Base-by-base conservation (phyloP, 2,113 vertebrate species). In the Cricetomys ansorgei region DNA sequence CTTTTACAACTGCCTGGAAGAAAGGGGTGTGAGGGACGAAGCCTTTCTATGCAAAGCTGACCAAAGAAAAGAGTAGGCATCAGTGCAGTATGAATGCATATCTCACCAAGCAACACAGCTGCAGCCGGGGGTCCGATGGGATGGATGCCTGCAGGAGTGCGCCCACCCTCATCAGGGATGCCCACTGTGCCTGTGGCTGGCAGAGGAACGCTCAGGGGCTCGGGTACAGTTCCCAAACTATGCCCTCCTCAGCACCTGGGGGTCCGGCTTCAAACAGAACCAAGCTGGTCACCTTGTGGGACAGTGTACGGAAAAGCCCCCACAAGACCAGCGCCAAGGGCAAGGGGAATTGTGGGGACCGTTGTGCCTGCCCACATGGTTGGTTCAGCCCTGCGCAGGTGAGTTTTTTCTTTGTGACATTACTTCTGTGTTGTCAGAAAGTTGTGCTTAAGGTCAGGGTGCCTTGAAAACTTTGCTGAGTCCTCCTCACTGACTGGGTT, bases 311-410 rank as follows among this genome's bases (percentile, higher is more conserved):
- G 98, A 99, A 97, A 97, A 99, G 99, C 96, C 98, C 99, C 77
- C 98, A 98, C 62, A 98, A 97, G 90, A 92, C 75, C 48, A 92
- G 96, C 11, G 90, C 95, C 48, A 98, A 98, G 96, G 96, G 98
- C 8, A 99, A 98, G 89, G 99, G 98, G 94, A 93, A 98, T 70
- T 98, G 98, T 75, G 99, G 98, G 75, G 99, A 99, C 89, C 97
- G 98, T n/a, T 99, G 99, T 73, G 94, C 97, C 97, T 99, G 99
- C 88, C 98, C 98, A 72, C 98, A 97, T 59, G 98, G 98, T 97
- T 99, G 99, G 99, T 98, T 98, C 91, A 98, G 98, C 91, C 96
- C 98, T 29, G 97, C 98, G 90, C 99, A 99, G 99, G 99, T 99
- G 99, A 99, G 98, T 91, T 50, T 91, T 88, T 96, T 96, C 93